Base-by-base conservation (phyloP, 2,888 invertebrate genomes). In the Cantharis nigra region DNA sequence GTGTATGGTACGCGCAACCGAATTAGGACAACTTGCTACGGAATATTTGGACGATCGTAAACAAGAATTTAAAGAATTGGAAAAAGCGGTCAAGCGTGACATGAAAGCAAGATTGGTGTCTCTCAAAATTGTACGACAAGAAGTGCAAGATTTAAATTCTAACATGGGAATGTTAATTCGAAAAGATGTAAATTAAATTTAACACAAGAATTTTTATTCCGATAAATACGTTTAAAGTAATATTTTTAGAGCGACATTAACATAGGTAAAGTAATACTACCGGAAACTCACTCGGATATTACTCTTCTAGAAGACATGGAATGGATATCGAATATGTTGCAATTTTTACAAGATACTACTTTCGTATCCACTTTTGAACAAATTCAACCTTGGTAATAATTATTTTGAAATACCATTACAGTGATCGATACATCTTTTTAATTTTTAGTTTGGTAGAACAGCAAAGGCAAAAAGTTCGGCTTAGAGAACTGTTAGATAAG, bases 41-140 rank as follows among this genome's bases (percentile, higher is more conserved):
- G 93, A 94, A 84, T 92, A 93, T 84, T 87, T 93, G 26, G 92
- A 93, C 72, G 92, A 93, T 80, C 88, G 92, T 72, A 91, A 91
- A 79, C 90, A 89, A 70, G 92, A 92, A 82, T 93, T 91, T 83
- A 90, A 90, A 81, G 89, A 89, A 71, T 84, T 93, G 79, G 91
- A 92, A 81, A 88, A 89, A 71, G 90, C 91, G 73, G 91, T 93
- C 65, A 92, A 92, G 86, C 88, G 87, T 3, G 92, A 92, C 81
- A 92, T 93, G 92, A 91, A 90, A 80, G 91, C 91, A 79, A 88
- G 93, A 71, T 90, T 91, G 81, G 87, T 90, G 26, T 91, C 91
- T 20, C 86, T 94, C 69, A 90, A 90, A 77, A 82, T 89, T 10
- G 91, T 91, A 9, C 89, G 87, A 13, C 80, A 84, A 10, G 87